A percentile compares a stretch with the other conserved stretches of the same genome.
Conservation (phyloP, 2,797 vertebrate species). For the Bucorvus abyssinicus region DNA sequence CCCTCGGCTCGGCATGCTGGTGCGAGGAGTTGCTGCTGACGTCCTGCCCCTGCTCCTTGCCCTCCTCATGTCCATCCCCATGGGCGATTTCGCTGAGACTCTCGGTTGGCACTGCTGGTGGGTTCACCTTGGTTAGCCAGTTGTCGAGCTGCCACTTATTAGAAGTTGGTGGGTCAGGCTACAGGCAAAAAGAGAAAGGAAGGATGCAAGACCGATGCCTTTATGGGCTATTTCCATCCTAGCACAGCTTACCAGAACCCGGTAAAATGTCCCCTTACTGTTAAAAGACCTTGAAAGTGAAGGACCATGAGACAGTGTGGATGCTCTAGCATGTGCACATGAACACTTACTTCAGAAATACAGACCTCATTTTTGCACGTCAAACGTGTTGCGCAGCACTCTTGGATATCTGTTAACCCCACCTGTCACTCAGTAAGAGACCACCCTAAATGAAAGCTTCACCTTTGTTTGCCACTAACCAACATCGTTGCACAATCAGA, state of each 20-base stretch:
- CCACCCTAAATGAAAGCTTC: background rate
- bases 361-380: background rate
- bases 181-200: constrained; percentile 19
- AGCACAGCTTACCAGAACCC: background rate
- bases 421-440: background rate
- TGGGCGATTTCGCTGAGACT: background rate
- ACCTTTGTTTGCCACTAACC: background rate
- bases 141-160: constrained; percentile 90
- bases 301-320: background rate
- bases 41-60: constrained; percentile 23
- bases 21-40: background rate
- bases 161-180: constrained; percentile 79
- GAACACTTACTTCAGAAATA: background rate
- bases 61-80: constrained; percentile 43
- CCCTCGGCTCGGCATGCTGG: constrained; percentile 54
- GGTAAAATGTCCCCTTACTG: background rate
- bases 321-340: background rate
- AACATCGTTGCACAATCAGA: background rate
- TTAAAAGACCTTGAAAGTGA: background rate
- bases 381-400: background rate
- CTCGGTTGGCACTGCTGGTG: constrained; percentile 75
- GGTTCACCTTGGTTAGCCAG: constrained; percentile 82
- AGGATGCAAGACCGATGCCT: background rate
- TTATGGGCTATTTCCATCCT: background rate
- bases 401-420: background rate